Base-by-base conservation (phyloP, 2,113 vertebrate genomes). In the Cyanoliseus patagonus region DNA sequence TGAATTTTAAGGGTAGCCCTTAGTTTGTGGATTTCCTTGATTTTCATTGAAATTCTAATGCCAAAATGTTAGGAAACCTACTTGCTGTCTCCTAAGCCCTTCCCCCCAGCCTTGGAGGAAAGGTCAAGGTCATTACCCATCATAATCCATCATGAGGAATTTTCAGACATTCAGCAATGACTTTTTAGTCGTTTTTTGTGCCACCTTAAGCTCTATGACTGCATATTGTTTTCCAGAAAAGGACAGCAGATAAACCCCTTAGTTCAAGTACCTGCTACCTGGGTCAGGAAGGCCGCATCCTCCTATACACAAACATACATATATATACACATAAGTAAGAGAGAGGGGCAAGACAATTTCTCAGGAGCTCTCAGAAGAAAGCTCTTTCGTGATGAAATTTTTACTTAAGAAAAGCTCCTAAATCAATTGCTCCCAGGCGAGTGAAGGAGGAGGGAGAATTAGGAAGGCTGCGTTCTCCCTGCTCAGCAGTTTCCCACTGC, bases 351-450 rank as follows among this genome's bases (percentile, higher is more conserved):
- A 95, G 33, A 83, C 78, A 72, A 88, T 96, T 95, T 95, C 86
- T 78, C 90, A 73, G 70, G 8, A 20, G 44, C 55, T 92, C 88
- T 94, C 8, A 1, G 66, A 87, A 90, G 83, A 92, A 92, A 96
- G 88, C 96, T 96, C 90, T 97, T 96, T 83, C 64, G 1, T 97
- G 96, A 97, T 97, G 96, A 97, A 90, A 91, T 97, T 88, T 94
- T 97, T 95, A 95, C 92, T 97, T 90, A 96, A 89, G 90, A 83
- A 94, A 93, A 89, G 67, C 91, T 94, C 91, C 90, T 97, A 95
- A 97, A 97, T 96, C 92, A 96, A 95, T 97, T 92, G 75, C 86
- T 90, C 28, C 59, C 49, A 82, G 87, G 70, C 6, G 0, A 90
- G 75, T 67, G 17, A 25, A 64, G 63, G 55, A 87, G 57, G 68